Base-by-base conservation (phyloP, 2,797 vertebrate genomes). In the Bovichtus variegatus region DNA sequence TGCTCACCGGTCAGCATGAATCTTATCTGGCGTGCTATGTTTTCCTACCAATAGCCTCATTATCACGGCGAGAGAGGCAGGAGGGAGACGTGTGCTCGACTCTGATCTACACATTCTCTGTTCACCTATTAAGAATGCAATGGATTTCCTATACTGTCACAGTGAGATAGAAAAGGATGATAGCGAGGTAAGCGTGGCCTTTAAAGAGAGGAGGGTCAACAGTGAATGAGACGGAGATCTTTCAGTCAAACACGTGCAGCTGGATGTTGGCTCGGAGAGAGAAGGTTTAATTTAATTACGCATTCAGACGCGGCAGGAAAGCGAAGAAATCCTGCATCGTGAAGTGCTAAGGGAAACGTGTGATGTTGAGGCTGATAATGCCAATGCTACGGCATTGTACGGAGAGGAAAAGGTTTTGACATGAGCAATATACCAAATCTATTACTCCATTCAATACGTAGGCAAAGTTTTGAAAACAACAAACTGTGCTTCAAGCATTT, bases 131-230 rank as follows among this genome's bases (percentile, higher is more conserved):
- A 93, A 84, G 64, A 72, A 49, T 51, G 74, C 51, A 75, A 91
- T 92, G 72, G 83, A 90, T 92, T 93, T 92, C 87, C 88, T 89
- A 86, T 91, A 88, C 44, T 25, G 69, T 84, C 77, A 71, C 75
- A 84, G 50, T 51, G 40, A 78, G 83, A 78, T 61, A 79, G 67
- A 74, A 71, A 63, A 54, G 58, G 60, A 76, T 59, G 82, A 82
- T 67, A 82, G 80, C 65, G 47, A 54, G 63, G 71, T 60, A 55
- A 55, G 60, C 29, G 62, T 49, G 71, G 79, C 47, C 54, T 84
- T 86, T 81, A 68, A 81, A 86, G 73, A 66, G 57, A 84, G 73
- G 77, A 65, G 25, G 60, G 80, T 74, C 75, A 71, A 41, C 27
- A 34, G 53, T 47, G 76, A 76, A 63, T 49, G 38, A 85, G 58